A percentile compares a stretch with the other conserved stretches of the same genome.
phyloP scores from a whole-genome alignment of 2,888 invertebrate species.

The Drosophila tripunctata region DNA sequence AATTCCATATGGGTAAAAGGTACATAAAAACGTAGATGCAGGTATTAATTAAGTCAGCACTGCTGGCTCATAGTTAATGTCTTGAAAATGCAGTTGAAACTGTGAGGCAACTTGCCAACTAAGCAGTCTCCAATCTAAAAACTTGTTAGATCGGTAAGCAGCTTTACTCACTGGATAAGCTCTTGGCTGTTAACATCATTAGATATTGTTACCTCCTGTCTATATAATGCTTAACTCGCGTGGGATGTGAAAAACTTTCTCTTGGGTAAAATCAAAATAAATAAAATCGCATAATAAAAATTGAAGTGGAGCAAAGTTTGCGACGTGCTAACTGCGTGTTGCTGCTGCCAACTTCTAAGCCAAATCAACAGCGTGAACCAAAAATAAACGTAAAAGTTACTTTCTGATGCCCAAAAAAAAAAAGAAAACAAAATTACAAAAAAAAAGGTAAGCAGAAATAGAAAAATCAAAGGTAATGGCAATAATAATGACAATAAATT shows the following conservation, averaged over 20 bases:
- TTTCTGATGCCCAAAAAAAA: slow-evolving; percentile 20
- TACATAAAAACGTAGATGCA: slow-evolving; percentile 12
- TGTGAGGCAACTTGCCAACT: slow-evolving; percentile 36
- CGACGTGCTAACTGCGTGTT: slow-evolving; percentile 69
- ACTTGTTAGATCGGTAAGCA: slow-evolving; percentile 68
- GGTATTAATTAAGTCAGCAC: slow-evolving; percentile 47
- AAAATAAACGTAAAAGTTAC: slow-evolving; percentile 2
- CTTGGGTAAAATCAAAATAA: slow-evolving; percentile 69
- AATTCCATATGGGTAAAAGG: slow-evolving; percentile 56
- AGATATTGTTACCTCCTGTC: slow-evolving; percentile 43
- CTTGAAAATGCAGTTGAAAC: slow-evolving; percentile 2
- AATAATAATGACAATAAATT: slow-evolving; percentile 27
- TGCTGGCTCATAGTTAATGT: slow-evolving; percentile 14
- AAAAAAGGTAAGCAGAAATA: slow-evolving; percentile 17
- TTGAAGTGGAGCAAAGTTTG: slow-evolving; percentile 67
- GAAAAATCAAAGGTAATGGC: slow-evolving; percentile 48
- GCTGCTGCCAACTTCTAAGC: slow-evolving; percentile 38
- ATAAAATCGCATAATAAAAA: slow-evolving; percentile 77
- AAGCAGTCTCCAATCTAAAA: slow-evolving; percentile 4
- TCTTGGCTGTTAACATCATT: slow-evolving; percentile 72
- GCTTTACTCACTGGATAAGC: slow-evolving; percentile 68
- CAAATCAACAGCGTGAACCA: slow-evolving; percentile 2
- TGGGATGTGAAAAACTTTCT: slow-evolving; percentile 50
- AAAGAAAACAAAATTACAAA: slow-evolving; percentile 21
- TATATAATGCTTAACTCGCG: slow-evolving; percentile 5